Base-by-base conservation (phyloP, 2,797 vertebrate genomes). In the Enteromius afrohamiltoni region DNA sequence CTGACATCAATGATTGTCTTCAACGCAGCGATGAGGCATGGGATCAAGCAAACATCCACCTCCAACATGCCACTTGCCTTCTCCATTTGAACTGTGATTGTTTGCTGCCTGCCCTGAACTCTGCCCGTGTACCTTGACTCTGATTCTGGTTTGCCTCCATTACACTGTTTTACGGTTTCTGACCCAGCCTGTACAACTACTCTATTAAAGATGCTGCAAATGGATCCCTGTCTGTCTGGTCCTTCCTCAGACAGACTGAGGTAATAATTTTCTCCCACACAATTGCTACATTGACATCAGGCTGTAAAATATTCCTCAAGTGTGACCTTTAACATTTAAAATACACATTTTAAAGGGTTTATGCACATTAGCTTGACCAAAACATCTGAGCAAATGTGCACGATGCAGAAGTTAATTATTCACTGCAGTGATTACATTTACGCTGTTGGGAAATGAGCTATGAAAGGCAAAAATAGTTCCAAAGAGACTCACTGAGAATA, bases 401-500 rank as follows among this genome's bases (percentile, higher is more conserved):
- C 3, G 1, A 49, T 34, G 76, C 42, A 49, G 60, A 78, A 45
- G 77, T 79, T 67, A 79, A 51, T 23, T 29, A 65, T 79, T 67
- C 26, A 67, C 42, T 7, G 42, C 60, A 31, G 19, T n/a, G 77
- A 78, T 65, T 78, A 51, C 26, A 51, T 21, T 37, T 17, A 67
- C 16, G 60, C 60, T 51, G 26, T 37, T 34, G 13, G 77, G 37
- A 77, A 64, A 23, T 29, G 55, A 77, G 37, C 40, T 9, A 31
- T 47, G 40, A 21, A 70, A 8, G 45, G 53, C 6, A 76, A 58
- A 58, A 16, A 73, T 13, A 21, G 16, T 31, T 70, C 26, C 42
- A 45, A 8, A 45, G 71, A 40, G 21, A 58, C 51, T 58, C 29
- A 3, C 49, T 1, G 11, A 58, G 49, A n/a, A 53, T 16, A 2